phyloP scores from a whole-genome alignment of 92 coral and sea anemone genomes.

The Porites rus region DNA sequence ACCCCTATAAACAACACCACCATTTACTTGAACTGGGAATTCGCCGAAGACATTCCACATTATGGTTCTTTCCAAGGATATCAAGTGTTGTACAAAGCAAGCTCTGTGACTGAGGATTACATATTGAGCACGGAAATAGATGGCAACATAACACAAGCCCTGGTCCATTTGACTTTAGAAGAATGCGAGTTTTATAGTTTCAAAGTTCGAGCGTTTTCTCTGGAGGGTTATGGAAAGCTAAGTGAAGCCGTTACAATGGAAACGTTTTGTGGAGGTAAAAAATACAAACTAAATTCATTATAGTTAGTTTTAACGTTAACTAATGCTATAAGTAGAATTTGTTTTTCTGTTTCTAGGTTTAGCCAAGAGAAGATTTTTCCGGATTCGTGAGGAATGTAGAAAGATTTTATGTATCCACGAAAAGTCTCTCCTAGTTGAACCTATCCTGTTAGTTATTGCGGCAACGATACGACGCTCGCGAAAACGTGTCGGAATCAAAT shows the following conservation, averaged over 20 bases:
- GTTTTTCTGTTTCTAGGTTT: too few species aligned
- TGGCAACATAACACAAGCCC: slow-evolving; percentile 6
- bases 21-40: slow-evolving; percentile 10
- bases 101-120: not conserved
- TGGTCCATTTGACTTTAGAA: not conserved
- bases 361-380: too few species aligned
- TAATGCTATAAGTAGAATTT: too few species aligned
- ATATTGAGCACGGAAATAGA: slow-evolving; percentile 4
- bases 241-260: slow-evolving; percentile 17
- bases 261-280: slow-evolving; percentile 28
- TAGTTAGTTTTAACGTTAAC: too few species aligned
- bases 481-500: too few species aligned
- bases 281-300: not conserved
- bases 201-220: slow-evolving; percentile 50
- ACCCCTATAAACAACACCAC: not conserved
- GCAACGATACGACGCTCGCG: too few species aligned
- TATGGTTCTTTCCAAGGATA: slow-evolving; percentile 31
- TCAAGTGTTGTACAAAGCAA: slow-evolving; percentile 22
- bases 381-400: too few species aligned
- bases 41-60: slow-evolving; percentile 27
- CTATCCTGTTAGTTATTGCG: too few species aligned
- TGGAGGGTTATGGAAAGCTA: slow-evolving; percentile 65
- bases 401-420: too few species aligned
- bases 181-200: slow-evolving; percentile 32
- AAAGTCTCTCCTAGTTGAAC: too few species aligned